Conservation (phyloP, 1,140 invertebrate species). For the Heliothis virescens region DNA sequence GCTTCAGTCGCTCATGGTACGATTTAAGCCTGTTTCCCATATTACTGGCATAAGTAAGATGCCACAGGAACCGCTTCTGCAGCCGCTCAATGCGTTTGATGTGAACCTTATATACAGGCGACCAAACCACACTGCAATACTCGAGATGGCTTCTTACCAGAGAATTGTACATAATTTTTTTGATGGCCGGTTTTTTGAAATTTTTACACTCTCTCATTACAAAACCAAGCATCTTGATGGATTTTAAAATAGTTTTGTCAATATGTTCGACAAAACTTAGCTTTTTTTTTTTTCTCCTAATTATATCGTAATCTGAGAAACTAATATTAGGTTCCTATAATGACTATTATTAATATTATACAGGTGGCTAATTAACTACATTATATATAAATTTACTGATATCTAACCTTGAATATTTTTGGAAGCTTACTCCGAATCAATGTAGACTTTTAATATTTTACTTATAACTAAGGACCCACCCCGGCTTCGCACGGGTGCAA, state of each 20-base stretch:
- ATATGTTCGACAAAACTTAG: neutral
- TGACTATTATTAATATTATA: too few species aligned
- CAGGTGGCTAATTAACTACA: too few species aligned
- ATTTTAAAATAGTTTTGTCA: neutral
- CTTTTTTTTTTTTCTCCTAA: too few species aligned
- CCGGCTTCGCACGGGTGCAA: too few species aligned
- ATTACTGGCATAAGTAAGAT: neutral
- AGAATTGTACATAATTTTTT: neutral
- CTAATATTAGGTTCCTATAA: too few species aligned
- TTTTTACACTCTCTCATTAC: neutral
- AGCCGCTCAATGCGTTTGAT: neutral
- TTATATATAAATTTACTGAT: too few species aligned
- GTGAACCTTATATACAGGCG: neutral
- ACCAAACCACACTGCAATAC: conserved; percentile 3
- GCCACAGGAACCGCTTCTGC: neutral
- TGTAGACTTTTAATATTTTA: too few species aligned
- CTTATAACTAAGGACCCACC: too few species aligned
- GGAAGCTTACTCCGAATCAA: too few species aligned
- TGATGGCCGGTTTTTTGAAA: neutral
- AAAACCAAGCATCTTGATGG: neutral
- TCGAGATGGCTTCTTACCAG: neutral
- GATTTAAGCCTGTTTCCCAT: neutral
- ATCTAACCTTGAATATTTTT: too few species aligned
- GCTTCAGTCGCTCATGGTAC: too few species aligned
- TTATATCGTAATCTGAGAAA: too few species aligned